Evolutionary conservation across 2,113 vertebrate genomes (phyloP), one percentile per base, ranked within the genome.

Genomic region (Fulmarus glacialis): DNA sequence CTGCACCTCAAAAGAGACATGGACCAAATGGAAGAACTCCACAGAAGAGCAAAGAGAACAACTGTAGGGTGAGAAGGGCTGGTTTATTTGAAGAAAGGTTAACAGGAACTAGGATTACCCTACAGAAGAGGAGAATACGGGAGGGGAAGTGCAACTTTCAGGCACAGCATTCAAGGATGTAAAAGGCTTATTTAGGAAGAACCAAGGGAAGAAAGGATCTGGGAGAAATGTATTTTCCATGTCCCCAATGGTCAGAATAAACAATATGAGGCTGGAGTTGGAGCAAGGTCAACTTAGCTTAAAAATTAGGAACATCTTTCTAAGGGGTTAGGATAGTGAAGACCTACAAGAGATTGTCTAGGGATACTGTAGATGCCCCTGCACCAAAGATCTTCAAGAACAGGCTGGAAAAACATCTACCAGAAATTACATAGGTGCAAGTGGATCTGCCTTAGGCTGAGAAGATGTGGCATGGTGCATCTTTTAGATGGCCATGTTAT

Each of bases 51-150:
- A 94, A 45, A 42, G 32, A 91, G 19, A 84, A 66, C 11, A 79
- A 66, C 3, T 63, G 47, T 9, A 71, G 34, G 24, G 24, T 29
- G 12, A 91, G 9, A 13, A 72, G 50, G 42, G 22, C 38, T 82
- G 24, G 42, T 72, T 82, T 78, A 71, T 75, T 75, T 59, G 32
- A 82, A 36, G 32, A 85, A 88, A 86, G 6, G 1, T 86, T 80
- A 64, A 88, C 60, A 64, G 22, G 43, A 90, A 72, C 47, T 72
- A 22, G n/a, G n/a, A 90, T 64, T 60, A 83, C 17, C 22, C 15
- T 53, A 70, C 15, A 45, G 43, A 85, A 23, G 4, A 72, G 7
- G 12, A 40, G 53, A 56, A 82, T 24, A 66, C 0, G 0, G 66
- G 8, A 74, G 23, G 56, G 11, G 13, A 63, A 75, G 24, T 43